These are phyloP conservation scores for Labrus mixtus DNA, from an alignment of 2,113 vertebrate species.

Conservation along the genomic window DNA sequence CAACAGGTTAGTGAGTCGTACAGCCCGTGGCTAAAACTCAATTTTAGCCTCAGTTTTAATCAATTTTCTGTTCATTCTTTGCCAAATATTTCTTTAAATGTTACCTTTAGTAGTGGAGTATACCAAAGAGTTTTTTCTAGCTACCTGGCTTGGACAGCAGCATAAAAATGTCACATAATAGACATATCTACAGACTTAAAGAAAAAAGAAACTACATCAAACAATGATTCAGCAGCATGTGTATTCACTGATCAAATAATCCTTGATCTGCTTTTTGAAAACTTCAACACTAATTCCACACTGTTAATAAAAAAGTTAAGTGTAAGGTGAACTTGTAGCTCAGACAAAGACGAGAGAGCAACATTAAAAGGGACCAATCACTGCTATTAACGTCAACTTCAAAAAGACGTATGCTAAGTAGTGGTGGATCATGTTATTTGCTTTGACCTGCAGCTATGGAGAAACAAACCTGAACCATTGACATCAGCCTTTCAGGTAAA, in stretches of 20 bases:
- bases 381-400: background rate
- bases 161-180: too few relatives aligned
- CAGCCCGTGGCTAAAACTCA: background rate
- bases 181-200: too few relatives aligned
- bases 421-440: background rate
- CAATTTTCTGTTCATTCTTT: background rate
- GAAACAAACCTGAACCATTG: slow-evolving; percentile 47
- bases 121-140: too few relatives aligned
- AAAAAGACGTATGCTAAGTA: background rate
- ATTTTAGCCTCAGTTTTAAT: background rate
- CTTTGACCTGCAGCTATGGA: slow-evolving; percentile 39
- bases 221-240: background rate
- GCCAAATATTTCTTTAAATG: too few relatives aligned
- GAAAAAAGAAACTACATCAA: too few relatives aligned
- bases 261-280: background rate
- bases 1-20: slow-evolving; percentile 6
- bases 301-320: too few relatives aligned
- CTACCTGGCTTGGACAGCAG: too few relatives aligned
- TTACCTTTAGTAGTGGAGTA: too few relatives aligned
- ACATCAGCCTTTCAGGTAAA: slow-evolving; percentile 43
- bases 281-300: too few relatives aligned
- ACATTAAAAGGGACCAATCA: background rate
- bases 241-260: background rate
- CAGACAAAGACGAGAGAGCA: too few relatives aligned
- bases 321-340: too few relatives aligned